These are phyloP conservation scores for Pseudobourletiella spinata DNA, from an alignment of 1,140 invertebrate species.

Conservation along the genomic window DNA sequence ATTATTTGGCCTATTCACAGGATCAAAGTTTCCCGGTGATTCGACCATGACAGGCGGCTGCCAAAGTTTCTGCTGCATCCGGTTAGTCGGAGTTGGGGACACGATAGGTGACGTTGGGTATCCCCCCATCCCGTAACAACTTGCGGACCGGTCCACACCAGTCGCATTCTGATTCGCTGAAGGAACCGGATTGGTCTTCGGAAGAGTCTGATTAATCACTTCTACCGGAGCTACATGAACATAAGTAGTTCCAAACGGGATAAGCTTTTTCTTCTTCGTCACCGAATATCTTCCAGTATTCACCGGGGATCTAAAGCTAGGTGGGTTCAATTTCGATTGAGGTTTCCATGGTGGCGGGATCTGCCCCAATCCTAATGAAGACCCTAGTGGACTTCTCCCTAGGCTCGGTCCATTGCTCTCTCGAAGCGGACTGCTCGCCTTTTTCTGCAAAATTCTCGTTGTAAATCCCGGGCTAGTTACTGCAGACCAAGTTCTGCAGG, in stretches of 20 bases:
- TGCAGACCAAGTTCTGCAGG: conserved; percentile 28
- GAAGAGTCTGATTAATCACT: not conserved
- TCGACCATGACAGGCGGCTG: not conserved
- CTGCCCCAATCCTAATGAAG: conserved; percentile 21
- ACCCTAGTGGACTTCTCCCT: conserved; percentile 12
- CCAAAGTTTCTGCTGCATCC: conserved; percentile 1
- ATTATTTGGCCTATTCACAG: not conserved
- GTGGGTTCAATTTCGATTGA: not conserved
- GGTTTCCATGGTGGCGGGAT: conserved; percentile 7
- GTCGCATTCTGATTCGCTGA: not conserved
- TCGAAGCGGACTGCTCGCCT: conserved; percentile 9
- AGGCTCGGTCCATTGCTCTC: conserved; percentile 11
- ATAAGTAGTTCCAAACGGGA: conserved; percentile 9
- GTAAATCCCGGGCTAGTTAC: conserved; percentile 35
- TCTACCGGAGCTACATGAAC: conserved; percentile 24
- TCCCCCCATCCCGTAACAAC: not conserved
- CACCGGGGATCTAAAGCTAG: conserved; percentile 1
- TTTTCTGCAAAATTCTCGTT: conserved; percentile 14
- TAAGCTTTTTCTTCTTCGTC: conserved; percentile 2
- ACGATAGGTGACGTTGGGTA: not conserved
- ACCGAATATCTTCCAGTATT: not conserved
- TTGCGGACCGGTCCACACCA: not conserved
- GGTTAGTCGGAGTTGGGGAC: not conserved
- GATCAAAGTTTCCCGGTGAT: not conserved
- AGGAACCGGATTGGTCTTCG: not conserved